Evolutionary conservation across 2,888 invertebrate genomes (phyloP).

Genomic region (Amiota communis): DNA sequence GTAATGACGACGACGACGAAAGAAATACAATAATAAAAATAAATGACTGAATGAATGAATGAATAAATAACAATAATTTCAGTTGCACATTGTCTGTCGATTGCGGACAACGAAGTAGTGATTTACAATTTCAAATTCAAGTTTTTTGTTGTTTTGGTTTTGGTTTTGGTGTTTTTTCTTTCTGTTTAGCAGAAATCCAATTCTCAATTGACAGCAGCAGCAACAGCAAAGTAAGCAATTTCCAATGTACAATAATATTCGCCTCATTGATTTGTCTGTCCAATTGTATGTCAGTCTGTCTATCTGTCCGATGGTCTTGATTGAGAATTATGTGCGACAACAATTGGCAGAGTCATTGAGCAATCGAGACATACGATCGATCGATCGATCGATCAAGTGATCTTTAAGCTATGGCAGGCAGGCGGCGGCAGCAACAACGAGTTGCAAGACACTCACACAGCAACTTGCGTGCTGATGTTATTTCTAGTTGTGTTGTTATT

Average conservation of each 20-base stretch:
- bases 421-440: slow-evolving; percentile 16
- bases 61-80: slow-evolving; percentile 66
- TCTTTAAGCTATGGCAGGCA: slow-evolving; percentile 20
- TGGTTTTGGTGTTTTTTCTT: slow-evolving; percentile 33
- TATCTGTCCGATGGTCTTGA: slow-evolving; percentile 37
- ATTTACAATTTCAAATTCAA: slow-evolving; percentile 56
- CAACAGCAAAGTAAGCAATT: too few relatives aligned
- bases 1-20: neutral
- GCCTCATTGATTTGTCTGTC: slow-evolving; percentile 29
- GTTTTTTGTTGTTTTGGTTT: slow-evolving; percentile 36
- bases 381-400: slow-evolving; percentile 64
- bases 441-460: slow-evolving; percentile 29
- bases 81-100: slow-evolving; percentile 62
- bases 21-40: neutral
- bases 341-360: slow-evolving; percentile 64
- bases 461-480: neutral
- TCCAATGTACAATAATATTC: neutral
- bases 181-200: slow-evolving; percentile 26
- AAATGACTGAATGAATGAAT: slow-evolving; percentile 40
- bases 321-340: slow-evolving; percentile 33
- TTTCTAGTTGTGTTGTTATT: neutral
- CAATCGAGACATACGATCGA: slow-evolving; percentile 66
- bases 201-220: slow-evolving; percentile 24
- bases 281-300: slow-evolving; percentile 4
- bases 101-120: slow-evolving; percentile 41